Evolutionary conservation across 1,140 invertebrate genomes (phyloP), one percentile per base, ranked within the genome.

Genomic region (Pogonomyrmex barbatus): DNA sequence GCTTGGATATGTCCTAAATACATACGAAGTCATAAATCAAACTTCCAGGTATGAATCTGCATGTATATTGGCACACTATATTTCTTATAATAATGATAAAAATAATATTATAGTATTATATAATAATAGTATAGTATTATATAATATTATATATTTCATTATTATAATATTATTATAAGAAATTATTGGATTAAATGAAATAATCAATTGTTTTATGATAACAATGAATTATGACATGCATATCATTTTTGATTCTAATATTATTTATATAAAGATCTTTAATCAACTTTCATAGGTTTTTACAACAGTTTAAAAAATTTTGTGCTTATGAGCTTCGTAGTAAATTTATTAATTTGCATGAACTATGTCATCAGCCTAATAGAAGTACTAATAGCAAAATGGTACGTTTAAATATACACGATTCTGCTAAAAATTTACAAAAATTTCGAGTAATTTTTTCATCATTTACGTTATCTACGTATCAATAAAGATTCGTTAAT

Each of bases 331-430:
- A n/a, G 24, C 24, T 24, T 24, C 3, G 50, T 1, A 36, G 30
- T 4, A 54, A 4, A 30, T 71, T 30, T 8, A 14, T 6, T 2
- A 54, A 73, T 73, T 39, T 73, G 3, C 0, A 10, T n/a, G 36
- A 73, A 39, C n/a, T 14, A 9, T 17, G 45, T 8, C 6, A 73
- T 54, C 8, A 73, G 54, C 4, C 10, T 9, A 36, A 56, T 24
- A 75, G 36, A 76, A 76, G 10, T 14, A 17, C 30, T 76, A 75
- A 2, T 33, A 78, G 45, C n/a, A 65, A 50, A 6, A 47, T 56
- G 45, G 14, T 68, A 6, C 47, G n/a, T 77, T 17, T 52, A 42
- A 42, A 60, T 65, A 36, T 36, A 79, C 1, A 65, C 4, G 14
- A 47, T 12, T 10, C 9, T 39, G 2, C 30, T 10, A 42, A 24